Evolutionary conservation across 2,888 invertebrate genomes (phyloP), one percentile per base, ranked within the genome.

Genomic region (Agrochola lychnidis): DNA sequence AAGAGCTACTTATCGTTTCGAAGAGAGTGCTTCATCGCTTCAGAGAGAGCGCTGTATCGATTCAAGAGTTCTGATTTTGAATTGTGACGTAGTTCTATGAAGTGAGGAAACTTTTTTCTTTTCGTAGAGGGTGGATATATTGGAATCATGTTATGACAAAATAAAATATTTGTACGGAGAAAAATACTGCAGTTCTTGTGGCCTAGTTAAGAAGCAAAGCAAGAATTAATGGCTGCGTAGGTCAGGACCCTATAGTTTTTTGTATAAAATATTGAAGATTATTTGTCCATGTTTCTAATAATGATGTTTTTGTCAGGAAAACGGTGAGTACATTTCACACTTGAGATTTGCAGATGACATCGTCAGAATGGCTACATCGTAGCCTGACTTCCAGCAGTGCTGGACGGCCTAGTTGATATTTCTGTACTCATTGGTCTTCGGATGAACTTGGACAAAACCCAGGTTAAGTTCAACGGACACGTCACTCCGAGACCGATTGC

Each of bases 21-120:
- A 30, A 56, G 81, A 56, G 81, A 36, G 36, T 56, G 25, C 73
- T 62, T 84, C 59, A 56, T 45, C 16, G 70, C 22, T 64, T 48
- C 7, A 6, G 12, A 42, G 61, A 48, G 56, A 70, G 81, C 14
- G 48, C 48, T 67, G 30, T 51, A 81, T 61, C 42, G 69, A 22
- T 53, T 69, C 16, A 51, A 85, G 82, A 22, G 19, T 12, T 84
- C 56, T 51, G 70, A 82, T 66, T 64, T 78, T 73, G 71, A 82
- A 70, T 3, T 45, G 36, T 73, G 61, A 74, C 69, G 51, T 45
- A 51, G 61, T 79, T 84, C 10, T 22, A 45, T 51, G 51, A 70
- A 73, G 30, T 36, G 12, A 30, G 14, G 9, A 19, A 30, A 30
- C 3, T 9, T 59, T 6, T 48, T 67, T 22, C 14, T 45, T 6